Evolutionary conservation across 1,140 invertebrate species (phyloP).

Genomic region (Drosophila saltans): DNA sequence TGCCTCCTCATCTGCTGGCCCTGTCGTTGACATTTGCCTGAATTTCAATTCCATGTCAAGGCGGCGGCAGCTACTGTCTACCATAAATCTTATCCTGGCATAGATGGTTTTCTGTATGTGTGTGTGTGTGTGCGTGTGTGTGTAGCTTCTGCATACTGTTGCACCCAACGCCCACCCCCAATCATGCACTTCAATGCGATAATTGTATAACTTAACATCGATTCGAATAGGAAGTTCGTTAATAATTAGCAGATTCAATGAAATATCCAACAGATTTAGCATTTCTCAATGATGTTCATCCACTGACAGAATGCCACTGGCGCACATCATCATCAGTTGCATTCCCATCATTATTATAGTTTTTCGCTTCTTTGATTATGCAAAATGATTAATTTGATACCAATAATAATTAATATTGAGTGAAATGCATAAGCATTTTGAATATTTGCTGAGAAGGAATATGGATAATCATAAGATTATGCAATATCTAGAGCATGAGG

Average conservation of each 20-base stretch:
- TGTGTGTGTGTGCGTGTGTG: no score
- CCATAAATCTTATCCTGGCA: constrained; percentile 64
- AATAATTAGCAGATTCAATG: constrained; percentile 60
- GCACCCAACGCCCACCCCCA: constrained; percentile 27
- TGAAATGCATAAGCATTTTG: constrained; percentile 10
- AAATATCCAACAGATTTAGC: constrained; percentile 21
- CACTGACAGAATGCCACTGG: constrained; percentile 26
- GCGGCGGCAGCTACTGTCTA: constrained; percentile 59
- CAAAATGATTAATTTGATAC: constrained; percentile 33
- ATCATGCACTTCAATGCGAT: constrained; percentile 22
- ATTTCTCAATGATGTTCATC: neutral
- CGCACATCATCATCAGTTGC: neutral
- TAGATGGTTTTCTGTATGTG: constrained; percentile 22
- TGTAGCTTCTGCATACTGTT: neutral
- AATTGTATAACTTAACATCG: constrained; percentile 51
- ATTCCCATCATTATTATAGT: neutral
- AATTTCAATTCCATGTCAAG: constrained; percentile 70
- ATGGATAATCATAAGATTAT: constrained; percentile 17
- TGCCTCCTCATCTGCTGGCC: constrained; percentile 28
- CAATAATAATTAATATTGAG: constrained; percentile 16
- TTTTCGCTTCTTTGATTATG: constrained; percentile 53
- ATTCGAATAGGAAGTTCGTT: constrained; percentile 32
- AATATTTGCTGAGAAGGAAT: constrained; percentile 11
- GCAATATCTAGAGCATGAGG: constrained; percentile 3
- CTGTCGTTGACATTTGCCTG: constrained; percentile 75